Evolutionary conservation across 2,113 vertebrate species (phyloP).

Genomic region (Neodontobutis hainanensis): DNA sequence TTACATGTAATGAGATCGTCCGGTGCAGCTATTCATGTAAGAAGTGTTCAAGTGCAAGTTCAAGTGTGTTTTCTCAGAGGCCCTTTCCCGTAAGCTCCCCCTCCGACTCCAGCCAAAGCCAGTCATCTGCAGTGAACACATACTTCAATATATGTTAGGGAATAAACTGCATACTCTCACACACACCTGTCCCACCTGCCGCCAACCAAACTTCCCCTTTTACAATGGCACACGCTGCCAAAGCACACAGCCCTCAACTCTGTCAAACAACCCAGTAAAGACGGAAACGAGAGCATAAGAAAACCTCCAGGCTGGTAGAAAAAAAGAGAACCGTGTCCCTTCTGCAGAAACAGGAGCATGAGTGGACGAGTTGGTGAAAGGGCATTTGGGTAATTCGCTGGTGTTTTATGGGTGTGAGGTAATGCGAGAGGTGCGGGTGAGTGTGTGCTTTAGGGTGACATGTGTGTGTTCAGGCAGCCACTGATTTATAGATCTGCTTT

Average conservation of each 20-base stretch:
- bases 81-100: constrained; percentile 59
- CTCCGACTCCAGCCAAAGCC: constrained; percentile 56
- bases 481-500: constrained; percentile 44
- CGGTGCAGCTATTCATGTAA: constrained; percentile 38
- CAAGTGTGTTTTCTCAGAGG: constrained; percentile 46
- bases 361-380: constrained; percentile 64
- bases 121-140: constrained; percentile 65
- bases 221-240: constrained; percentile 55
- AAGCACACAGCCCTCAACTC: constrained; percentile 59
- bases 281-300: constrained; percentile 45
- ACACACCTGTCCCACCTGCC: constrained; percentile 63
- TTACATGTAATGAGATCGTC: background rate
- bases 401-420: constrained; percentile 73
- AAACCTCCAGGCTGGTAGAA: constrained; percentile 30
- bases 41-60: constrained; percentile 37
- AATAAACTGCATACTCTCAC: constrained; percentile 35
- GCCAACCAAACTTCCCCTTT: constrained; percentile 58
- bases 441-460: constrained; percentile 50
- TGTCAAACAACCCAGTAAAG: constrained; percentile 68
- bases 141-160: background rate
- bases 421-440: constrained; percentile 64
- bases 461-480: constrained; percentile 36
- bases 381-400: constrained; percentile 63
- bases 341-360: constrained; percentile 56
- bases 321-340: constrained; percentile 20